Conservation (phyloP, 2,888 invertebrate species). For the Ametastegia equiseti region DNA sequence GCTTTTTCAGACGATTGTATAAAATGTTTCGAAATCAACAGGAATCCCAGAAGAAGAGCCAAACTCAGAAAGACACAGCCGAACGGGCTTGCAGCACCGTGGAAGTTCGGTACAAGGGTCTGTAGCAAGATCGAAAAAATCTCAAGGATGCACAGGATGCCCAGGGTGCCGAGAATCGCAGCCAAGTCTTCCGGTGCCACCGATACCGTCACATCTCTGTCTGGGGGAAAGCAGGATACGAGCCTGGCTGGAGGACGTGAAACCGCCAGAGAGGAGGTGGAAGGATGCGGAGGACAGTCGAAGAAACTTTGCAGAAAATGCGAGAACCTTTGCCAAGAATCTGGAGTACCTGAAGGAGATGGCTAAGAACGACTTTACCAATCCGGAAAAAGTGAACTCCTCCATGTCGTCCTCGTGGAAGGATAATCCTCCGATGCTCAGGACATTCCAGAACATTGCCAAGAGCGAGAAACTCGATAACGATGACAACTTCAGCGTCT, state of each 20-base stretch:
- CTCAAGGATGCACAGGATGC: constrained; percentile 81
- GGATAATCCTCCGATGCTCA: constrained; percentile 64
- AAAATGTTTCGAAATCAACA: constrained; percentile 48
- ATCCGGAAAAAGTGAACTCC: constrained; percentile 60
- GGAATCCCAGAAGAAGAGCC: constrained; percentile 90
- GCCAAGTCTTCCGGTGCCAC: constrained; percentile 56
- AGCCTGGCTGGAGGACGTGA: constrained; percentile 73
- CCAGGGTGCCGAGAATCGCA: constrained; percentile 79
- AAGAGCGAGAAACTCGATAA: constrained; percentile 69
- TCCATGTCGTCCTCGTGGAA: constrained; percentile 62
- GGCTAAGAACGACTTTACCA: constrained; percentile 59
- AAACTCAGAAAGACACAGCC: constrained; percentile 65
- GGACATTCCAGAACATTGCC: constrained; percentile 65
- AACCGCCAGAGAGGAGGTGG: constrained; percentile 68
- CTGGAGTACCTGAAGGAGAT: constrained; percentile 58
- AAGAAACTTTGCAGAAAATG: constrained; percentile 61
- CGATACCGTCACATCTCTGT: constrained; percentile 58
- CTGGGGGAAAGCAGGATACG: constrained; percentile 72
- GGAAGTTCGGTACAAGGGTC: constrained; percentile 61
- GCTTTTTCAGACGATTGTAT: too few species aligned
- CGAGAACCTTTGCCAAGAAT: constrained; percentile 53
- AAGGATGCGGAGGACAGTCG: constrained; percentile 39
- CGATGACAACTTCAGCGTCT: constrained; percentile 65
- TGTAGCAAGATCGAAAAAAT: constrained; percentile 72
- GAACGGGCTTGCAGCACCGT: constrained; percentile 50